phyloP scores from a whole-genome alignment of 2,888 invertebrate species.

The Luperina nickerlii region DNA sequence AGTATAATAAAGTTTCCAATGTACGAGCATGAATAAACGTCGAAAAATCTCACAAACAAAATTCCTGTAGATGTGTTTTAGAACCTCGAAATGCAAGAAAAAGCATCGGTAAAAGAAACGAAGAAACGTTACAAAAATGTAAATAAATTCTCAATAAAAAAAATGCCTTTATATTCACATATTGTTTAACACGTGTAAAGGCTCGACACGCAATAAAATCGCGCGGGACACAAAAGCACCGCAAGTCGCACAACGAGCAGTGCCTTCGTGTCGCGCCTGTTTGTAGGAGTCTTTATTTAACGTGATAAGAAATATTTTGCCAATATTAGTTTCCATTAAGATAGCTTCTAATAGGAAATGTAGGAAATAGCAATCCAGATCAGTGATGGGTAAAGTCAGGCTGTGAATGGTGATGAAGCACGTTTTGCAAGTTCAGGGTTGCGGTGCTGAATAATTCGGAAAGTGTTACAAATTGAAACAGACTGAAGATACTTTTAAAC shows the following conservation, averaged over 20 bases:
- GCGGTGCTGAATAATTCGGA: background rate
- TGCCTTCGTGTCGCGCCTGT: too few species aligned
- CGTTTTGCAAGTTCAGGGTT: background rate
- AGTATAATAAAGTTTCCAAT: background rate
- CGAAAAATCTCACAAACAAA: background rate
- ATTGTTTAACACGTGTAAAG: background rate
- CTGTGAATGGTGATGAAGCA: background rate
- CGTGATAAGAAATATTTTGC: background rate
- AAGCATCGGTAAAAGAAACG: background rate
- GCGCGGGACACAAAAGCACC: too few species aligned
- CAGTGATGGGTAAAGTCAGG: background rate
- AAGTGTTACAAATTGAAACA: background rate
- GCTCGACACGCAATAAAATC: too few species aligned
- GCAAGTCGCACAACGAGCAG: too few species aligned
- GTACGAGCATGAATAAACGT: background rate
- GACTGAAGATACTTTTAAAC: background rate
- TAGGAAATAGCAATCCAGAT: background rate
- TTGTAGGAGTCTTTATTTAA: too few species aligned
- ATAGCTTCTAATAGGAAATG: background rate
- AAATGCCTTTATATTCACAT: too few species aligned
- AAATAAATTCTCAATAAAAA: background rate
- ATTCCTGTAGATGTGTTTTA: background rate
- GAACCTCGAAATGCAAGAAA: background rate
- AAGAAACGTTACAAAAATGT: background rate
- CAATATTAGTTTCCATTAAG: background rate